These are phyloP conservation scores for Orgyia antiqua DNA, from an alignment of 2,888 invertebrate genomes.

Conservation along the genomic window DNA sequence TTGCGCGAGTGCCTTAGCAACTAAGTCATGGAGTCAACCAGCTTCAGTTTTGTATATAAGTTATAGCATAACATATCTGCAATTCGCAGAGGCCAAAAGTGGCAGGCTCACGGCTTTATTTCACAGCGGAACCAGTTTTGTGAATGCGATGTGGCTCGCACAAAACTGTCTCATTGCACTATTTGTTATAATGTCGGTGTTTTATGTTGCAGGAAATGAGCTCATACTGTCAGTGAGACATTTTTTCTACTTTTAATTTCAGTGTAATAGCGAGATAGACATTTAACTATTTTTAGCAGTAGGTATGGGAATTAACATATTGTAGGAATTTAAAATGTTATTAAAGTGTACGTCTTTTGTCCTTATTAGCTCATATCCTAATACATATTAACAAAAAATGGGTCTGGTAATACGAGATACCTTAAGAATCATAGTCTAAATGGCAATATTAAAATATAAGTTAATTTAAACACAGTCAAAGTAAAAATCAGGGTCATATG, in stretches of 20 bases:
- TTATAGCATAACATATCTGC: too few species aligned
- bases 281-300: constrained; percentile 23
- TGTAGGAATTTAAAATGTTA: too few species aligned
- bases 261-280: constrained; percentile 34
- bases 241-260: constrained; percentile 42
- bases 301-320: too few species aligned
- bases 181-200: constrained; percentile 52
- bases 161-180: constrained; percentile 49
- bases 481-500: constrained; percentile 5
- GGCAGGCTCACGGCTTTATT: constrained; percentile 43
- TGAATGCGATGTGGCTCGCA: constrained; percentile 46
- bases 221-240: constrained; percentile 41
- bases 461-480: constrained; percentile 8
- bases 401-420: too few species aligned
- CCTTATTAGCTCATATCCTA: too few species aligned
- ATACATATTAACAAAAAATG: too few species aligned
- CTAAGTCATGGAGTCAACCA: too few species aligned
- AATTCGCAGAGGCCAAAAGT: constrained; percentile 32
- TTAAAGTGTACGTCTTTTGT: too few species aligned
- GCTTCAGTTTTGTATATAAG: too few species aligned
- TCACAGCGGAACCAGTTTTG: constrained; percentile 52
- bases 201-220: constrained; percentile 55
- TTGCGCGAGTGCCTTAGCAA: too few species aligned
- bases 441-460: neutral
- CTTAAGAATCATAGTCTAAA: too few species aligned